Evolutionary conservation across 2,888 invertebrate genomes (phyloP).

Genomic region (Ophion ventricosus): DNA sequence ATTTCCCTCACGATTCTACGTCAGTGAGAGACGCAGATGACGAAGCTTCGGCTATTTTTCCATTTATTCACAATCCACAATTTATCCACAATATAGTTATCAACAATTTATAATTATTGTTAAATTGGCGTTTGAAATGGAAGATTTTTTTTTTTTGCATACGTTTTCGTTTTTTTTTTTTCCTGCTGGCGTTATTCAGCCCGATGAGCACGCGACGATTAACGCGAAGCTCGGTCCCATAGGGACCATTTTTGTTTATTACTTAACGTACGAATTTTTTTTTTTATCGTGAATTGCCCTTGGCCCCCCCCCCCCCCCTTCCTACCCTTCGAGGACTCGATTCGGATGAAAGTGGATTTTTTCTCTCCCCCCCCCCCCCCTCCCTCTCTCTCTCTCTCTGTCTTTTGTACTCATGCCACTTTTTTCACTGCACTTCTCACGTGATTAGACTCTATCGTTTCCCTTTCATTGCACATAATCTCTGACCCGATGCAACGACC

Average conservation of each 20-base stretch:
- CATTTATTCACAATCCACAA: too few relatives aligned
- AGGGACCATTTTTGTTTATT: conserved; percentile 1
- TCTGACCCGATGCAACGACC: conserved; percentile 23
- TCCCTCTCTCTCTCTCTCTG: neutral
- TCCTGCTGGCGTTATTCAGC: neutral
- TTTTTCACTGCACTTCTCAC: conserved; percentile 50
- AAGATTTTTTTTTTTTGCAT: neutral
- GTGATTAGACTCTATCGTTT: conserved; percentile 57
- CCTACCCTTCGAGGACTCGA: neutral
- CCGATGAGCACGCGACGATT: neutral
- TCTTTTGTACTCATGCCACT: conserved; percentile 25
- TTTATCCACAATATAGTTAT: neutral
- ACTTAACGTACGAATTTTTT: conserved; percentile 17
- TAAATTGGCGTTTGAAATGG: neutral
- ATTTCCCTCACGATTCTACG: too few relatives aligned
- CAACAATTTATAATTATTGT: neutral
- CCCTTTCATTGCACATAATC: conserved; percentile 62
- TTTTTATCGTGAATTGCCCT: neutral
- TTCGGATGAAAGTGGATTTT: neutral
- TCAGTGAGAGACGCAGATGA: too few relatives aligned
- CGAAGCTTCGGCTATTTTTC: too few relatives aligned
- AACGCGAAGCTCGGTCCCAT: neutral
- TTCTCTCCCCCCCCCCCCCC: neutral
- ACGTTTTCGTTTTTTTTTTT: neutral
- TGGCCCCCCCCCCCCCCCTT: neutral